A percentile compares a stretch with the other conserved stretches of the same genome.
phyloP scores from a whole-genome alignment of 2,113 vertebrate species.

The Dicerorhinus sumatrensis region DNA sequence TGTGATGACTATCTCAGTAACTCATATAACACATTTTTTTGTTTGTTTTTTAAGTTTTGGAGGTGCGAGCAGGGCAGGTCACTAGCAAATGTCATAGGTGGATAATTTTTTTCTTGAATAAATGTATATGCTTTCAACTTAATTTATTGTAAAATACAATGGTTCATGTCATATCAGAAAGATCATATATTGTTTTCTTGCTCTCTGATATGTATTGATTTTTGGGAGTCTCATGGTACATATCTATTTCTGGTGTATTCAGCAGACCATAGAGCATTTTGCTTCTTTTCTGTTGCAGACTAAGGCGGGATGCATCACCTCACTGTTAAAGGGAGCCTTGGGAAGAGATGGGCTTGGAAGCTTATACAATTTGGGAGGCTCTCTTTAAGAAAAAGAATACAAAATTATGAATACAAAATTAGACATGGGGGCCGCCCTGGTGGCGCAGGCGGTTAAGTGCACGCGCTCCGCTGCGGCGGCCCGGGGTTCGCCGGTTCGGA shows the following conservation, averaged over 20 bases:
- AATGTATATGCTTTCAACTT: not conserved
- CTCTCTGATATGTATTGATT: not conserved
- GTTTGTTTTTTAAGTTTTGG: constrained; percentile 25
- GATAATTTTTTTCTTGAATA: not conserved
- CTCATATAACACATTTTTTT: not conserved
- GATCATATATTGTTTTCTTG: not conserved
- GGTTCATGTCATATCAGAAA: not conserved
- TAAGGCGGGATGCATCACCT: not conserved
- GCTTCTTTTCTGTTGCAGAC: not conserved
- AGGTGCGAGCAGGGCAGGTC: not conserved
- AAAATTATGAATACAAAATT: not conserved
- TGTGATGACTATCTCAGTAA: not conserved
- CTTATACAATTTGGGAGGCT: not conserved
- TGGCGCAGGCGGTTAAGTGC: too few relatives aligned
- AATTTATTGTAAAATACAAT: not conserved
- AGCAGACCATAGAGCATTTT: not conserved
- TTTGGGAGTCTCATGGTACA: not conserved
- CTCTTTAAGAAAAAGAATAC: not conserved
- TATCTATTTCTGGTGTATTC: not conserved
- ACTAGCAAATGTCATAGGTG: not conserved
- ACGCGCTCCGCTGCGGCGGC: too few relatives aligned
- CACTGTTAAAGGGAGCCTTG: not conserved
- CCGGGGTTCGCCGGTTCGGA: too few relatives aligned
- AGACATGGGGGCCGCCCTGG: too few relatives aligned
- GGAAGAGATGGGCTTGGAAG: not conserved